Evolutionary conservation across 1,140 invertebrate species (phyloP), one percentile per base, ranked within the genome.

Genomic region (Gonatopus flavifemur): DNA sequence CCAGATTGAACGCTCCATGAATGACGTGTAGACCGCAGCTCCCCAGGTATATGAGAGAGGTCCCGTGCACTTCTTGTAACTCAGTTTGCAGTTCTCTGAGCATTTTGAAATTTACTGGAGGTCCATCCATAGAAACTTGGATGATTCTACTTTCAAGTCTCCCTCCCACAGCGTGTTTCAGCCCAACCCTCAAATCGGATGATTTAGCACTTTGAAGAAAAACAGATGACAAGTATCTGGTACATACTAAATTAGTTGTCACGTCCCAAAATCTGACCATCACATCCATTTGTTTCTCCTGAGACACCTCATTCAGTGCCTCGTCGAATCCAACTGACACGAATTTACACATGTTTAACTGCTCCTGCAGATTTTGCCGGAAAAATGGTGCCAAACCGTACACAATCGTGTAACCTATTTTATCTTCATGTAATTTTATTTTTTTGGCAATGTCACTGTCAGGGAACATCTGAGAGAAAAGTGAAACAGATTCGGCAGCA

Each of bases 71-170:
- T n/a, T n/a, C n/a, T n/a, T n/a, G n/a, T n/a, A n/a, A n/a, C n/a
- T n/a, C n/a, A n/a, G n/a, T n/a, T n/a, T n/a, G n/a, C n/a, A n/a
- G n/a, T n/a, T n/a, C 16, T 36, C 19, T 47, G 12, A 37, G 25
- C n/a, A 38, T 38, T 30, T 46, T 40, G 18, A 30, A 32, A 32
- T 54, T 54, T 15, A 54, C 52, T 18, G 41, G 48, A 7, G 46
- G 46, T 12, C 52, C 46, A 49, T 54, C 52, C 52, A 54, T 54
- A 12, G 45, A 54, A n/a, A 50, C 37, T 33, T 50, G 52, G 7
- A 54, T 10, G 32, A 42, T 31, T 35, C 42, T 41, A 32, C 42
- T 49, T 8, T 21, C 35, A 16, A 33, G 30, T 18, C 21, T n/a
- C 1, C 15, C 28, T 31, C n/a, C 20, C n/a, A 54, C 7, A n/a